Conservation (phyloP, 2,113 vertebrate species). For the Illadopsis cleaveri region DNA sequence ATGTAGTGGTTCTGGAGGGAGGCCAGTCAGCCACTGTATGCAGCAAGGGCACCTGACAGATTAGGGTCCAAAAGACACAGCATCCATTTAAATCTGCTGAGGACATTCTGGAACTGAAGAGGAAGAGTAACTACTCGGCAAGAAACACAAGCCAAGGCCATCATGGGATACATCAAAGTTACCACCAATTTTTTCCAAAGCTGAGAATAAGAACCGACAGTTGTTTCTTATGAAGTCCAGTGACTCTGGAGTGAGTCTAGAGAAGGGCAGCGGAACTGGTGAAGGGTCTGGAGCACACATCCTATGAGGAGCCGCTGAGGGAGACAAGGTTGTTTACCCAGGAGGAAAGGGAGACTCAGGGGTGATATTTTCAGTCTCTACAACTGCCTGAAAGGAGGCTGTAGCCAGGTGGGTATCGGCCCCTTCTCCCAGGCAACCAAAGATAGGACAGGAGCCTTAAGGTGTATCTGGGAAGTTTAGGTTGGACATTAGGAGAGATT, state of each 20-base stretch:
- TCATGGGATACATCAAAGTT: too few species aligned
- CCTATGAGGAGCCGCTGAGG: background rate
- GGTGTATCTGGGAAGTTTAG: background rate
- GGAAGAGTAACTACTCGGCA: fast-evolving
- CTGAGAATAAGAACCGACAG: background rate
- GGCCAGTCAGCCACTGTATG: fast-evolving
- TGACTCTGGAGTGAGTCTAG: background rate
- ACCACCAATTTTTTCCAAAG: fast-evolving
- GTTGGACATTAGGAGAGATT: background rate
- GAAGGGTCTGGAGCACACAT: background rate
- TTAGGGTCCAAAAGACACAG: fast-evolving
- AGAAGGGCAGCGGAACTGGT: background rate
- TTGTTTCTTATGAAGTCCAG: fast-evolving
- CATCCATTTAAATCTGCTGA: background rate
- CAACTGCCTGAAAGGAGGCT: background rate
- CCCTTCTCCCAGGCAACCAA: background rate
- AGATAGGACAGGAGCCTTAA: background rate
- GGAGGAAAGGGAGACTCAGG: background rate
- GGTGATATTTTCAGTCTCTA: background rate
- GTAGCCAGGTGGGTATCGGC: too few species aligned
- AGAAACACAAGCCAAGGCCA: background rate
- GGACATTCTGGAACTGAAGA: background rate
- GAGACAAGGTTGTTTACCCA: background rate
- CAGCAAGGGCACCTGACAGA: background rate
- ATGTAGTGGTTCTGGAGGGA: too few species aligned